Evolutionary conservation across 2,113 vertebrate genomes (phyloP).

Genomic region (Sorex fumeus): DNA sequence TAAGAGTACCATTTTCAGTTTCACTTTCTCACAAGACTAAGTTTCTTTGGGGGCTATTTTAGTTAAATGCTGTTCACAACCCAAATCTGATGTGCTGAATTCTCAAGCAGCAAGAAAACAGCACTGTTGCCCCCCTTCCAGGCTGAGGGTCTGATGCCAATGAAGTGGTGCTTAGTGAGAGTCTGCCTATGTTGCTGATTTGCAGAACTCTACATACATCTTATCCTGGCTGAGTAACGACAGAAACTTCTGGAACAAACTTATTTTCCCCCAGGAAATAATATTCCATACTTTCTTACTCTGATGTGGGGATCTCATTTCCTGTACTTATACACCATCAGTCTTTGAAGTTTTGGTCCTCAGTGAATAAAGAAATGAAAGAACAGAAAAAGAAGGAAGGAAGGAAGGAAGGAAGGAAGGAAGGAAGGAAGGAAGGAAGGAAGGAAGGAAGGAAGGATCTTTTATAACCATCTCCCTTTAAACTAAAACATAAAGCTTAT

Average conservation of each 20-base stretch:
- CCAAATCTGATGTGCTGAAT: background rate
- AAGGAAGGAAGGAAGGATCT: background rate
- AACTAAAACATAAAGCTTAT: background rate
- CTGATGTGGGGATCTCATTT: background rate
- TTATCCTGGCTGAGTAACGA: background rate
- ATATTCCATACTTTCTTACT: background rate
- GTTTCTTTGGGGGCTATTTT: background rate
- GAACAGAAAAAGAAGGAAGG: too few relatives aligned
- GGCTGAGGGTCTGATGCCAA: background rate
- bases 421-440: background rate
- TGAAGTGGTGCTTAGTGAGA: fast-evolving
- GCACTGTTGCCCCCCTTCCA: too few relatives aligned
- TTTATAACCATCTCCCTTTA: background rate
- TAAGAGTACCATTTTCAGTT: background rate
- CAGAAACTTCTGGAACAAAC: background rate
- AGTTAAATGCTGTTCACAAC: background rate
- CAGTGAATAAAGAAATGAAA: background rate
- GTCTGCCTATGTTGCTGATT: background rate
- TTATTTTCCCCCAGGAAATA: background rate
- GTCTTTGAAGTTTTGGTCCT: conserved; percentile 54
- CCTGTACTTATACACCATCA: background rate
- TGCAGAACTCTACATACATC: background rate
- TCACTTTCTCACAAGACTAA: background rate
- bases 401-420: too few relatives aligned
- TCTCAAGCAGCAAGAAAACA: background rate